Conservation (phyloP, 1,140 invertebrate species). For the Arctopsyche grandis region DNA sequence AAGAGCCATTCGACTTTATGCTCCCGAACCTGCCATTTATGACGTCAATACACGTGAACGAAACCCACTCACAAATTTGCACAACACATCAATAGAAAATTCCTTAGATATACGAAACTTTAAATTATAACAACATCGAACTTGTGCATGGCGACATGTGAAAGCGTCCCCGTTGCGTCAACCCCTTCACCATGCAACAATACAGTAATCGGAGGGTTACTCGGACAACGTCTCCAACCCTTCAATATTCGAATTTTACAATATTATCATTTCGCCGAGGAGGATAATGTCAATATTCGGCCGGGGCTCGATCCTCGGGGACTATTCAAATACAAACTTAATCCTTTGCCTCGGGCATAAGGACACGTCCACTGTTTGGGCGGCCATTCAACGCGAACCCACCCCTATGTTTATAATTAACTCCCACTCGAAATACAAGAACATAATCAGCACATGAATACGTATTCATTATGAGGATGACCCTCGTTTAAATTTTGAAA, state of each 20-base stretch:
- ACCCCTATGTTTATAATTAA: slow-evolving; percentile 41
- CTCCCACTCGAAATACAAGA: slow-evolving; percentile 30
- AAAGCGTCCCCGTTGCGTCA: no score
- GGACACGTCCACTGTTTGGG: slow-evolving; percentile 45
- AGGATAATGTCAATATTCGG: slow-evolving; percentile 49
- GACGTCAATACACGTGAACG: not conserved
- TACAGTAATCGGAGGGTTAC: not conserved
- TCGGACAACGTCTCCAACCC: slow-evolving; percentile 31
- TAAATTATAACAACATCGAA: no score
- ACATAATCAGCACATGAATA: slow-evolving; percentile 47
- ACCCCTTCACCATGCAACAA: no score
- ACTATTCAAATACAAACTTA: slow-evolving; percentile 53
- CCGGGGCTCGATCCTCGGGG: slow-evolving; percentile 40
- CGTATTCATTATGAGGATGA: slow-evolving; percentile 32
- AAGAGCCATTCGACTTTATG: slow-evolving; percentile 23
- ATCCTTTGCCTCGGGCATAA: slow-evolving; percentile 41
- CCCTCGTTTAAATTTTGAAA: slow-evolving; percentile 20
- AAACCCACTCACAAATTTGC: not conserved
- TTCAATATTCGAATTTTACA: slow-evolving; percentile 48
- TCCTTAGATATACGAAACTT: no score
- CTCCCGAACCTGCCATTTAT: not conserved
- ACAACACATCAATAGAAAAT: no score
- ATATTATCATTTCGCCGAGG: slow-evolving; percentile 45
- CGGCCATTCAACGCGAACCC: slow-evolving; percentile 17
- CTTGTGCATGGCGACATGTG: no score